Evolutionary conservation across 2,797 vertebrate genomes (phyloP).

Genomic region (Eremophila alpestris): DNA sequence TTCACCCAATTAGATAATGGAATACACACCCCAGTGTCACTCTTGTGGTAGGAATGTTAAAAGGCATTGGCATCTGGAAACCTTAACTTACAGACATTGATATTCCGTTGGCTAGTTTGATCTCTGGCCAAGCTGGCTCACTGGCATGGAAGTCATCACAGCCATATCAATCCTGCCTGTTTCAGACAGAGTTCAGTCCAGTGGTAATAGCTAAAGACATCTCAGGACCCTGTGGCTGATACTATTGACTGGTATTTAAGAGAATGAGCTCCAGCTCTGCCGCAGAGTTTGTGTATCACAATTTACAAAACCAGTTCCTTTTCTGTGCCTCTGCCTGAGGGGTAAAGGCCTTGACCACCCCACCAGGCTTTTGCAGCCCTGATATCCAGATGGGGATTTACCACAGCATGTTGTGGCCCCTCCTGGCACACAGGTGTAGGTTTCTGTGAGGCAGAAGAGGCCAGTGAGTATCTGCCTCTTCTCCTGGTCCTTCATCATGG

Average conservation of each 20-base stretch:
- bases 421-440: not conserved
- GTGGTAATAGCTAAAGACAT: not conserved
- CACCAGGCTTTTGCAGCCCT: not conserved
- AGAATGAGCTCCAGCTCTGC: not conserved
- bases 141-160: not conserved
- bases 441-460: not conserved
- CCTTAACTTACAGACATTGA: not conserved
- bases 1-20: not conserved
- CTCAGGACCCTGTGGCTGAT: not conserved
- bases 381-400: not conserved
- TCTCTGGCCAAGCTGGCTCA: not conserved
- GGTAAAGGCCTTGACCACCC: not conserved
- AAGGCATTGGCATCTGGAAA: not conserved
- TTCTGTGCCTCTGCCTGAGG: not conserved
- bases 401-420: fast-evolving
- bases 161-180: not conserved
- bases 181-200: not conserved
- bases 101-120: not conserved
- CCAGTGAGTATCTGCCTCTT: not conserved
- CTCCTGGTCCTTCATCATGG: not conserved
- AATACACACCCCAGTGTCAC: not conserved
- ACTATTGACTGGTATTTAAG: not conserved
- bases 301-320: not conserved
- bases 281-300: fast-evolving
- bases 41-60: not conserved